Conservation (phyloP, 2,888 invertebrate genomes). For the Tachina fera region DNA sequence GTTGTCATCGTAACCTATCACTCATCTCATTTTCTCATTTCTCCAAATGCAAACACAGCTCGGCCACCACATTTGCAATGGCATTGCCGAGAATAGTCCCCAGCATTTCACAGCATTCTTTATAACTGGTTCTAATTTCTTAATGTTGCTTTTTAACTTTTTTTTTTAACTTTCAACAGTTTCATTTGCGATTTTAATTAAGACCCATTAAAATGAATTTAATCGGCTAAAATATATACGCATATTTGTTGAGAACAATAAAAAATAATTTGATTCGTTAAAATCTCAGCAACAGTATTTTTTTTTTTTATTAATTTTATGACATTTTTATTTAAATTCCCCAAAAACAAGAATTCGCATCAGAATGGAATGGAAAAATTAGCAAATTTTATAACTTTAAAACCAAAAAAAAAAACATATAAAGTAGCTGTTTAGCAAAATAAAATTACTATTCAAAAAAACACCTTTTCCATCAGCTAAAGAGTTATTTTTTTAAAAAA, state of each 20-base stretch:
- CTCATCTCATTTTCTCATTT: too few species aligned
- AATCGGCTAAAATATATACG: not conserved
- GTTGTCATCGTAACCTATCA: too few species aligned
- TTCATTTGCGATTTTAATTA: conserved; percentile 18
- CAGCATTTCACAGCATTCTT: too few species aligned
- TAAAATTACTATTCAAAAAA: too few species aligned
- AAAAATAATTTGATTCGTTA: not conserved
- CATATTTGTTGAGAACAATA: not conserved
- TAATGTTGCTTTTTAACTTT: conserved; percentile 1
- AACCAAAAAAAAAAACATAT: not conserved
- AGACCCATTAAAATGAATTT: conserved; percentile 21
- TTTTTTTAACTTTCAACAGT: not conserved
- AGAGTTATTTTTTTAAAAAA: too few species aligned
- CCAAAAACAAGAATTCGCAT: not conserved
- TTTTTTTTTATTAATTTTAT: conserved; percentile 27
- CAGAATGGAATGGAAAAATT: conserved; percentile 3
- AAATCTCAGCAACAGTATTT: conserved; percentile 9
- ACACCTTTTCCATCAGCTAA: too few species aligned
- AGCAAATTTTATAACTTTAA: not conserved
- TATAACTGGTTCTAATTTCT: not conserved
- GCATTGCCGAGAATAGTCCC: too few species aligned
- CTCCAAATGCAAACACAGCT: too few species aligned
- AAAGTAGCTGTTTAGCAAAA: not conserved
- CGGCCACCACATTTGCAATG: too few species aligned
- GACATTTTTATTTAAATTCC: conserved; percentile 25